Evolutionary conservation across 2,113 vertebrate species (phyloP).

Genomic region (Xiphias gladius): DNA sequence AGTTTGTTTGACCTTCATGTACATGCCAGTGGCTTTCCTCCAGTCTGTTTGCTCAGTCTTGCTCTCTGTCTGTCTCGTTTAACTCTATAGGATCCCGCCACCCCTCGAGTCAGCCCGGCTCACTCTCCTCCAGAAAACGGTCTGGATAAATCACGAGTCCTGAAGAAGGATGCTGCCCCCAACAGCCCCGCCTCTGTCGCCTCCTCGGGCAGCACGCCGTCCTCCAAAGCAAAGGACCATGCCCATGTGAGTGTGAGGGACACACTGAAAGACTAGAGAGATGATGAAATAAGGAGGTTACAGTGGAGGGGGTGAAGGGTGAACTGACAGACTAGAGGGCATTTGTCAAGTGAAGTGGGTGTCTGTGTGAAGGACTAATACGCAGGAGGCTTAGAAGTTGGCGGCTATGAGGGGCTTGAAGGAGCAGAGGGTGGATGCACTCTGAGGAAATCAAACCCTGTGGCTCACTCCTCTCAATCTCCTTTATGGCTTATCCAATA

Average conservation of each 20-base stretch:
- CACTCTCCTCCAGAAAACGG: conserved; percentile 96
- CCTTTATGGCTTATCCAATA: conserved; percentile 80
- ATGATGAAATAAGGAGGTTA: conserved; percentile 56
- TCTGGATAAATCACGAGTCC: conserved; percentile 90
- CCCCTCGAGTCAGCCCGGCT: conserved; percentile 92
- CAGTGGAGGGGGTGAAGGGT: conserved; percentile 44
- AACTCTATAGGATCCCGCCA: conserved; percentile 89
- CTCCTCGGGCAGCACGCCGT: conserved; percentile 97
- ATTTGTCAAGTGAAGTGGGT: conserved; percentile 73
- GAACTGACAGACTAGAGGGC: conserved; percentile 65
- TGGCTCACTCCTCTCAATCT: conserved; percentile 80
- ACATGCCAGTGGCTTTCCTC: conserved; percentile 77
- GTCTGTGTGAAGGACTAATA: conserved; percentile 65
- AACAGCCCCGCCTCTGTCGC: conserved; percentile 96
- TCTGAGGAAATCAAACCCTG: conserved; percentile 76
- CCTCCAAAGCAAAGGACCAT: conserved; percentile 97
- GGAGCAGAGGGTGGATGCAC: conserved; percentile 69
- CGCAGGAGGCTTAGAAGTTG: conserved; percentile 64
- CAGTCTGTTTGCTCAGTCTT: conserved; percentile 76
- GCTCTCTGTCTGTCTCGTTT: conserved; percentile 62
- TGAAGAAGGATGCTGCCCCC: conserved; percentile 94
- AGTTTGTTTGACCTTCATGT: conserved; percentile 81
- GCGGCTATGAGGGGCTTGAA: conserved; percentile 53
- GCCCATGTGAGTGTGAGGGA: conserved; percentile 86
- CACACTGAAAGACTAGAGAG: neutral